Base-by-base conservation (phyloP, 2,888 invertebrate species). In the Ornithoptera priamus region DNA sequence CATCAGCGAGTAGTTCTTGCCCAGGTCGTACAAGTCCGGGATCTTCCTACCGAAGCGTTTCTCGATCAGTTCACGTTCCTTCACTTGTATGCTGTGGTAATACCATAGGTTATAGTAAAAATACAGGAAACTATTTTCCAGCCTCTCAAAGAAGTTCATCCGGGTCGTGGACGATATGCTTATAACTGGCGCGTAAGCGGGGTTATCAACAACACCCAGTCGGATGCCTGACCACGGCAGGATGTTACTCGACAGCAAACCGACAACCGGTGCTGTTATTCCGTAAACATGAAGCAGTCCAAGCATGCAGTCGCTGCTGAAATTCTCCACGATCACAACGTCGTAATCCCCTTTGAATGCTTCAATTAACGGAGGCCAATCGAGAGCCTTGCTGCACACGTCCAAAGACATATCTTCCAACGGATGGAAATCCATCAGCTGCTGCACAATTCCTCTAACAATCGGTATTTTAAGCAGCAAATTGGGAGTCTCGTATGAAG, bases 301-400 rank as follows among this genome's bases (percentile, higher is more conserved):
- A 46, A 78, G 73, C 83, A 94, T 93, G 71, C 95, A 95, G 75
- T 95, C 95, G 50, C 94, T 93, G 74, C 93, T 94, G 74, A 95
- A 95, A 72, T 93, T 90, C 80, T 95, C 95, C 30, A 93, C 89
- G 12, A 95, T 80, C 15, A 95, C 82, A 17, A 95, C 77, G 78
- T 96, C 96, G 74, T 95, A 96, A n/a, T 90, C 85, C 53, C 82
- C 81, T 72, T 85, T 82, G 74, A 93, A 71, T 12, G 85, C 86
- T 15, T 87, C 87, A 1, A 81, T 78, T 46, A 93, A 72, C 4
- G 90, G 86, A 12, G 84, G 84, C 75, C 86, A 88, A 50, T 85
- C 84, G 20, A 92, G 84, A 15, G 91, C 75, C 71, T 85, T 86
- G 12, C 83, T 81, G 72, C 93, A 93, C n/a, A 90, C 84, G 0